A percentile compares a stretch with the other conserved stretches of the same genome.
phyloP scores from a whole-genome alignment of 2,113 vertebrate species.

The Bungarus multicinctus region DNA sequence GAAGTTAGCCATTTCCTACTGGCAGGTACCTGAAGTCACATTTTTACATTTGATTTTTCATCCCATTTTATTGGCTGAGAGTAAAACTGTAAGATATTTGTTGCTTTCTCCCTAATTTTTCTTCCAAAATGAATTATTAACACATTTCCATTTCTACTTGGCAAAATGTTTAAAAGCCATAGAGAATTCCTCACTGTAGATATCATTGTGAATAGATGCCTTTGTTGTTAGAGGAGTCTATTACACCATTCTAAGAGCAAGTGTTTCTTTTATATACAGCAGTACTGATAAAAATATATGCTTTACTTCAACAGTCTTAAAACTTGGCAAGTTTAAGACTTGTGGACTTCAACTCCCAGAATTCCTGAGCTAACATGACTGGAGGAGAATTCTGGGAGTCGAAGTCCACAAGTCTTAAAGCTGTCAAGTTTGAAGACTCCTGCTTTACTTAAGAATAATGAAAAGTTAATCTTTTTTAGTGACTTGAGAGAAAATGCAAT shows the following conservation, averaged over 20 bases:
- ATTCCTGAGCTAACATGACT: too few species aligned
- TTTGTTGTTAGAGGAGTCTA: not conserved
- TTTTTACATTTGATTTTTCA: not conserved
- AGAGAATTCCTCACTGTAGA: not conserved
- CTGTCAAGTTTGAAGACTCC: too few species aligned
- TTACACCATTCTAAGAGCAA: not conserved
- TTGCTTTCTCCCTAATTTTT: not conserved
- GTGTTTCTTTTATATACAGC: not conserved
- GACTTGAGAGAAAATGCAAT: constrained; percentile 84
- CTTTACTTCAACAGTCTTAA: too few species aligned
- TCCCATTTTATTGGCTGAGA: not conserved
- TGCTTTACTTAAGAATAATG: not conserved
- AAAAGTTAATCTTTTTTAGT: constrained; percentile 69
- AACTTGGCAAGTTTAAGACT: too few species aligned
- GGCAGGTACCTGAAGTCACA: not conserved
- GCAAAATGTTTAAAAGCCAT: not conserved
- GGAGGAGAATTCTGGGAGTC: too few species aligned
- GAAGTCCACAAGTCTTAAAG: too few species aligned
- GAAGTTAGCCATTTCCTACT: not conserved
- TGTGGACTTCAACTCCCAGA: too few species aligned
- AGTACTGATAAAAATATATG: not conserved
- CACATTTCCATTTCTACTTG: not conserved
- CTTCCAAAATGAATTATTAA: not conserved
- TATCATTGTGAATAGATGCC: not conserved
- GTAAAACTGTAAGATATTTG: not conserved